Percentiles rank a stretch among this genome's conserved stretches.
These are phyloP conservation scores for Coracias cyanogaster DNA, from an alignment of 2,797 vertebrate species.

Conservation along the genomic window DNA sequence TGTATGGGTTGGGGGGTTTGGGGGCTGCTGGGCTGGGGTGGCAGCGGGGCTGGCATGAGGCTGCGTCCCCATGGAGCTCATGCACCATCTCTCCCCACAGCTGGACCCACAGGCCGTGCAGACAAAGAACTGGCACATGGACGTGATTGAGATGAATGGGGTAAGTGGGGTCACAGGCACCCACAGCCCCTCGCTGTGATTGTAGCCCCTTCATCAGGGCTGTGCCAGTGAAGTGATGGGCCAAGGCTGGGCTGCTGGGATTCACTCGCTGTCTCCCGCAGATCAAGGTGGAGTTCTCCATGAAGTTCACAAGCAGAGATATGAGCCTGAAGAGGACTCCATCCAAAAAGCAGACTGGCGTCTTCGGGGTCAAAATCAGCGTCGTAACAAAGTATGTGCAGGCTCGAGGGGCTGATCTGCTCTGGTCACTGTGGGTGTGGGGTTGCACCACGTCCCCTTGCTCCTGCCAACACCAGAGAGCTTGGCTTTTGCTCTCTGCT, in stretches of 20 bases:
- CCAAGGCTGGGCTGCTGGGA: not conserved
- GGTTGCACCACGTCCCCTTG: not conserved
- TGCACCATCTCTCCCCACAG: constrained; percentile 76
- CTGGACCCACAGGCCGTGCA: constrained; percentile 95
- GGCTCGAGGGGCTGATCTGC: not conserved
- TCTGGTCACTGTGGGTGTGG: not conserved
- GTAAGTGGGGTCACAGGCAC: constrained; percentile 74
- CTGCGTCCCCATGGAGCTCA: not conserved
- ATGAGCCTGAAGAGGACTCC: constrained; percentile 97
- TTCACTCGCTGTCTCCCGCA: constrained; percentile 57
- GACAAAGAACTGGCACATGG: constrained; percentile 98
- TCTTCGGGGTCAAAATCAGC: constrained; percentile 98
- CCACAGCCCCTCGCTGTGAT: not conserved
- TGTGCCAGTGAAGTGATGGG: not conserved
- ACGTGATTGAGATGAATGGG: constrained; percentile 99
- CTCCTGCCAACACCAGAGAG: not conserved
- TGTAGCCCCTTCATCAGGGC: not conserved
- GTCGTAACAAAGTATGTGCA: constrained; percentile 93
- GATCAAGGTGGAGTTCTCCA: constrained; percentile 99
- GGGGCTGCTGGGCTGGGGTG: not conserved
- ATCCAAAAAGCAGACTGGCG: constrained; percentile 96
- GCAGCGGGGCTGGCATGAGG: not conserved
- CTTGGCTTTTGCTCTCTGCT: not conserved
- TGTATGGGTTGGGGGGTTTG: not conserved
- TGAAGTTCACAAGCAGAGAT: constrained; percentile 98